A percentile compares a stretch with the other conserved stretches of the same genome.
These are phyloP conservation scores for Anthophora plumipes DNA, from an alignment of 2,888 invertebrate species.

Conservation along the genomic window DNA sequence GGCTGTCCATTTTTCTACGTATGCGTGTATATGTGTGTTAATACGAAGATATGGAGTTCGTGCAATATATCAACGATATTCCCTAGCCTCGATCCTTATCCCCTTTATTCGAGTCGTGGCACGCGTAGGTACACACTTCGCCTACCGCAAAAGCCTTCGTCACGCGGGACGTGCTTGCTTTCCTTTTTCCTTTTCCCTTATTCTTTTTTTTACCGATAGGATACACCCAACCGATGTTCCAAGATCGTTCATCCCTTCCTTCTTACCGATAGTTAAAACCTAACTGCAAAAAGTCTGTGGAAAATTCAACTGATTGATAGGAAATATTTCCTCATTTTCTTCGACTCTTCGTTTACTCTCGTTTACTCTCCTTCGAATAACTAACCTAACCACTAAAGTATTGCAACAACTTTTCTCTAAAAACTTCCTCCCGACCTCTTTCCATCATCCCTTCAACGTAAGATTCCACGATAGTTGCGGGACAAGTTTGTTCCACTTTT, in stretches of 20 bases:
- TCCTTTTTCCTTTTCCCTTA: no score
- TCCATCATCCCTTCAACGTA: background rate
- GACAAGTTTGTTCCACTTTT: conserved; percentile 24
- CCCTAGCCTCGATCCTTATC: conserved; percentile 68
- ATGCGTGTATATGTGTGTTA: conserved; percentile 29
- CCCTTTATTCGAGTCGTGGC: conserved; percentile 74
- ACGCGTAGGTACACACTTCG: conserved; percentile 68
- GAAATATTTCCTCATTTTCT: background rate
- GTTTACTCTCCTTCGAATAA: background rate
- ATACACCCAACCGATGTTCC: conserved; percentile 44
- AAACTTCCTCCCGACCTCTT: background rate
- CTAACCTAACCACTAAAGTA: background rate
- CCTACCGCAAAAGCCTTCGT: conserved; percentile 61
- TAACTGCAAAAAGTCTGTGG: conserved; percentile 59
- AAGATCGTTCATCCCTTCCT: conserved; percentile 52
- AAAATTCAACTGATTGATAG: conserved; percentile 65
- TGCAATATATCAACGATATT: conserved; percentile 64
- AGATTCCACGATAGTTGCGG: background rate
- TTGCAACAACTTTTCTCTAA: background rate
- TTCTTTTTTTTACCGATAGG: conserved; percentile 57
- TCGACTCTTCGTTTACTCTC: background rate
- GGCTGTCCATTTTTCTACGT: conserved; percentile 39
- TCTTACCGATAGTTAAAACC: conserved; percentile 44
- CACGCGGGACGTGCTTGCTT: conserved; percentile 61
- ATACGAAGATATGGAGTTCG: conserved; percentile 59